Conservation (phyloP, 1,140 invertebrate species). For the Pogonus chalceus region DNA sequence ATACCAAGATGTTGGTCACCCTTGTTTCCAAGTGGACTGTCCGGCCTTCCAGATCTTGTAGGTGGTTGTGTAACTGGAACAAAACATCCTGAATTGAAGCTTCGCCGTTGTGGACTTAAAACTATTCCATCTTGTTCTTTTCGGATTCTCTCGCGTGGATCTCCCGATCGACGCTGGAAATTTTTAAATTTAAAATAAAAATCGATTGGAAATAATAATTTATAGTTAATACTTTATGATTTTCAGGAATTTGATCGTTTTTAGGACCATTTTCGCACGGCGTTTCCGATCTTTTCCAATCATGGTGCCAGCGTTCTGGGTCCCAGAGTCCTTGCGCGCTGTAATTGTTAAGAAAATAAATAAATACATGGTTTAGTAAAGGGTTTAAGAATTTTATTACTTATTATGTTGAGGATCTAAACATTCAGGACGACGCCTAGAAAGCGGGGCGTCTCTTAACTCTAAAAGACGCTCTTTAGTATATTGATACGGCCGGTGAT, state of each 20-base stretch:
- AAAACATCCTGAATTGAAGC: slow-evolving; percentile 75
- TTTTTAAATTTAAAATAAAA: too few species aligned
- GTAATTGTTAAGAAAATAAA: not conserved
- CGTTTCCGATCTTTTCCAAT: slow-evolving; percentile 42
- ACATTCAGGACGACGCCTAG: slow-evolving; percentile 57
- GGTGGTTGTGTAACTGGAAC: slow-evolving; percentile 42
- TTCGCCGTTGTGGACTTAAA: slow-evolving; percentile 68
- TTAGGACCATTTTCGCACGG: slow-evolving; percentile 38
- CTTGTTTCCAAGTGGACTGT: slow-evolving; percentile 30
- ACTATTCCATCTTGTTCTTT: slow-evolving; percentile 76
- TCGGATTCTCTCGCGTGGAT: slow-evolving; percentile 66
- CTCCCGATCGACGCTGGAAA: slow-evolving; percentile 48
- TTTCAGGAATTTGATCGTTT: slow-evolving; percentile 22
- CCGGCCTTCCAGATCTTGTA: slow-evolving; percentile 38
- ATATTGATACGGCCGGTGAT: slow-evolving; percentile 20
- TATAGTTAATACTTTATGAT: slow-evolving; percentile 19
- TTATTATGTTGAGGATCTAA: slow-evolving; percentile 23
- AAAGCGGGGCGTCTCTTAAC: slow-evolving; percentile 60
- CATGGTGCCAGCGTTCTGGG: slow-evolving; percentile 48
- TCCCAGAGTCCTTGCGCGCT: slow-evolving; percentile 49
- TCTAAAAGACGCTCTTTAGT: slow-evolving; percentile 60
- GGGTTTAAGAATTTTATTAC: not conserved
- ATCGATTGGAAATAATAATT: not conserved
- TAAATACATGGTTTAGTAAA: not conserved
- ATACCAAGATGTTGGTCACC: not conserved